Evolutionary conservation across 2,797 vertebrate species (phyloP), one percentile per base, ranked within the genome.

Genomic region (Brotula barbata): DNA sequence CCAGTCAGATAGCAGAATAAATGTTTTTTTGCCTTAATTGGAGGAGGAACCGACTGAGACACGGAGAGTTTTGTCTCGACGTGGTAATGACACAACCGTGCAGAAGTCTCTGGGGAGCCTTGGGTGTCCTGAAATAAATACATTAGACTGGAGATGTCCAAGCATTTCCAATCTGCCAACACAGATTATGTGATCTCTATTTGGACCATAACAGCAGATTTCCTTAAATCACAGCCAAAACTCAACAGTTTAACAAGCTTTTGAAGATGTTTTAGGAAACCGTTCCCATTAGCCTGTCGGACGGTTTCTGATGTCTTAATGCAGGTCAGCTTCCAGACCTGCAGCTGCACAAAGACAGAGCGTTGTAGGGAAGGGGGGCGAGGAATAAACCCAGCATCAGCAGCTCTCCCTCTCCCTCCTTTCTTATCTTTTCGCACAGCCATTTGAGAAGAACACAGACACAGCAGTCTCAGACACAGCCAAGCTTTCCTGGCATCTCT

Each of bases 341-440:
- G 73, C 85, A 88, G 88, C 86, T 86, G 85, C 78, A 83, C 68
- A 59, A 50, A 82, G 64, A 79, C 75, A 83, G 69, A 74, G 64
- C 52, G 68, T 49, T 46, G 6, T 34, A 67, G 59, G 56, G 43
- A 55, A 37, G 48, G 43, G 41, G 10, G 21, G 60, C 47, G 63
- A 47, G 73, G 71, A 73, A 79, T 72, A 79, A 86, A 79, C 73
- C 80, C 71, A 74, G 78, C 82, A 85, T 84, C 83, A 88, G 81
- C 81, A 86, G 71, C 84, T 85, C 78, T 83, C 36, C 54, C 48
- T 80, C 64, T 77, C 76, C 66, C 62, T 75, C 28, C 66, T 77
- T 74, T 75, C 88, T 90, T 90, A 90, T 90, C 89, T 86, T 81
- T 83, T 81, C 75, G 22, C 73, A 77, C 88, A 90, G 88, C 82